Base-by-base conservation (phyloP, 1,140 invertebrate species). In the Oncopodura yosiiana region DNA sequence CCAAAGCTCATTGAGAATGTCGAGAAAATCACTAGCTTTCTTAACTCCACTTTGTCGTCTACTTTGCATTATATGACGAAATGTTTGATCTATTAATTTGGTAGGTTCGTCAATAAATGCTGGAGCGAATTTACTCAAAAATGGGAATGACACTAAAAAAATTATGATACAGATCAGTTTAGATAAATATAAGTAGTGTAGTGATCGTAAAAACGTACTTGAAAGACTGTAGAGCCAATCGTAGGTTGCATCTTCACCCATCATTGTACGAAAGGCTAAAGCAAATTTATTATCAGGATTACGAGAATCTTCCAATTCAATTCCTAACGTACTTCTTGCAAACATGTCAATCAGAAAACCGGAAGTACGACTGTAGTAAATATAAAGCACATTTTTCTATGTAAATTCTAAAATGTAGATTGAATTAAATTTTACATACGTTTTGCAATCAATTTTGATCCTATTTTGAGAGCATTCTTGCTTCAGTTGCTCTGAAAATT, bases 331-430 rank as follows among this genome's bases (percentile, higher is more conserved):
- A 12, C 23, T 43, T 49, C 50, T 30, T 34, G 59, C 43, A 46
- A 61, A 61, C 54, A 56, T 53, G 34, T 61, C 59, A 39, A 61
- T 61, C 12, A 61, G 37, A 42, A 42, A 61, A 2, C 49, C 29
- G 2, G 59, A 37, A 26, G 56, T 24, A 2, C 54, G 49, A 19
- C 59, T 61, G 19, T 3, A 43, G 21, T 45, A 37, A 50, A 30
- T 21, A 27, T 34, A 38, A 3, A 30, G 8, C 23, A 43, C 24
- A 6, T 46, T 32, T 21, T 18, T 34, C 16, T 8, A 45, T n/a
- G n/a, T n/a, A 53, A 5, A 19, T 41, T 41, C 6, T 9, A 39
- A n/a, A n/a, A n/a, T n/a, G n/a, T n/a, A n/a, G n/a, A n/a, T n/a
- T n/a, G n/a, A n/a, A n/a, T n/a, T n/a, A n/a, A n/a, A n/a, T n/a